Evolutionary conservation across 2,888 invertebrate genomes (phyloP).

Genomic region (Tachina lurida): DNA sequence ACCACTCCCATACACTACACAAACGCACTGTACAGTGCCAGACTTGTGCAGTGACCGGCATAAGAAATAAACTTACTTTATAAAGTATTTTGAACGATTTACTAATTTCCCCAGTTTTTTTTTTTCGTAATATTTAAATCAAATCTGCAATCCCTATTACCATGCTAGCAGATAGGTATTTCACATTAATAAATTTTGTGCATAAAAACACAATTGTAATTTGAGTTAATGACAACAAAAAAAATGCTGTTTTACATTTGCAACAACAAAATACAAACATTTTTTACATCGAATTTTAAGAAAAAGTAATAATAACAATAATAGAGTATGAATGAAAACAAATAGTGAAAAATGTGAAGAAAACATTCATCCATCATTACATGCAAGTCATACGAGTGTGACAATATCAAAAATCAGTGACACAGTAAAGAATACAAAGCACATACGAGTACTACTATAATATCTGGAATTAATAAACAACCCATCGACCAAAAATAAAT

Average conservation of each 20-base stretch:
- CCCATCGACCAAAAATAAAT: slow-evolving; percentile 22
- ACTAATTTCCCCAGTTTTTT: too few species aligned
- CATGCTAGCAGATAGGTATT: not conserved
- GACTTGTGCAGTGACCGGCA: too few species aligned
- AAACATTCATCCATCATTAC: slow-evolving; percentile 9
- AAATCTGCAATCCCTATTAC: too few species aligned
- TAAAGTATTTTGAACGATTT: too few species aligned
- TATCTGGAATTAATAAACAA: not conserved
- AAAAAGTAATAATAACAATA: slow-evolving; percentile 30
- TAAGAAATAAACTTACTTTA: too few species aligned
- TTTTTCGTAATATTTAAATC: too few species aligned
- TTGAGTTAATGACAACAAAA: slow-evolving; percentile 30
- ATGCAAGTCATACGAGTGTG: slow-evolving; percentile 22
- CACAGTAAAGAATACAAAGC: slow-evolving; percentile 41
- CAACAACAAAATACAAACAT: slow-evolving; percentile 16
- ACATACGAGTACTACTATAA: not conserved
- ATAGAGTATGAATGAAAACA: slow-evolving; percentile 38
- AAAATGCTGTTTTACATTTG: slow-evolving; percentile 19
- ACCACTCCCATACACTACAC: too few species aligned
- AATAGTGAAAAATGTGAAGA: slow-evolving; percentile 38
- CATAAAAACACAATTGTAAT: slow-evolving; percentile 25
- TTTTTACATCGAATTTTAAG: slow-evolving; percentile 8
- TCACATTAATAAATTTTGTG: not conserved
- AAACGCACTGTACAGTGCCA: too few species aligned
- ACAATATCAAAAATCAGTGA: slow-evolving; percentile 53